Conservation (phyloP, 2,113 vertebrate species). For the Plestiodon gilberti region DNA sequence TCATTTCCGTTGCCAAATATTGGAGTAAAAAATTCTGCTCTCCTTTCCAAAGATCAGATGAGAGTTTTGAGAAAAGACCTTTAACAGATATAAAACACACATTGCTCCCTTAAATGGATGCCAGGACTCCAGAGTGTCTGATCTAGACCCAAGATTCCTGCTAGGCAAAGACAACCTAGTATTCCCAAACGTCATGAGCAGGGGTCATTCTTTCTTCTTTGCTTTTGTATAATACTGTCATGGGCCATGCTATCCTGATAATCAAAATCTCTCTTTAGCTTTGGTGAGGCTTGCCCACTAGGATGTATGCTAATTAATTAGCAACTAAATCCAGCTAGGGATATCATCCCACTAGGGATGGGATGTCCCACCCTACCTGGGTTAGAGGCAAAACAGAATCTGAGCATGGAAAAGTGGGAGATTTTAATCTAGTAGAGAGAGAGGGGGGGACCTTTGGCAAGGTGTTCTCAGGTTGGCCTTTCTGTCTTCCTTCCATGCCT, state of each 20-base stretch:
- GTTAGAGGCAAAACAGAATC: not conserved
- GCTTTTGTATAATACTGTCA: not conserved
- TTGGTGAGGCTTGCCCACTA: not conserved
- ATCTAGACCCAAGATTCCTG: slow-evolving; percentile 18
- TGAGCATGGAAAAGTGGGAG: not conserved
- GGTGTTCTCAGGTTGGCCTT: too few species aligned
- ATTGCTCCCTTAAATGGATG: slow-evolving; percentile 2
- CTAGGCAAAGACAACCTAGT: slow-evolving; percentile 25
- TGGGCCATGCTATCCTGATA: not conserved
- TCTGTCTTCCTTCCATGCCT: too few species aligned
- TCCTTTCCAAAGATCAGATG: slow-evolving; percentile 31
- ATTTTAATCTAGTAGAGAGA: not conserved
- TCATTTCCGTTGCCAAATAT: slow-evolving; percentile 1
- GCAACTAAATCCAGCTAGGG: not conserved
- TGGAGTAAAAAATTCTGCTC: slow-evolving; percentile 24
- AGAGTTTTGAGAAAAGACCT: not conserved
- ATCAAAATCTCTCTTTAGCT: not conserved
- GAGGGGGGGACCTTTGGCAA: too few species aligned
- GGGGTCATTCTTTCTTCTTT: slow-evolving; percentile 17
- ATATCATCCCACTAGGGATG: not conserved
- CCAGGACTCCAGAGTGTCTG: slow-evolving; percentile 14
- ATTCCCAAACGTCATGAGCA: slow-evolving; percentile 20
- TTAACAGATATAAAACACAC: not conserved
- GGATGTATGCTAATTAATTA: not conserved
- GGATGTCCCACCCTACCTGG: too few species aligned